Evolutionary conservation across 2,113 vertebrate genomes (phyloP), one percentile per base, ranked within the genome.

Genomic region (Prochilodus magdalenae): DNA sequence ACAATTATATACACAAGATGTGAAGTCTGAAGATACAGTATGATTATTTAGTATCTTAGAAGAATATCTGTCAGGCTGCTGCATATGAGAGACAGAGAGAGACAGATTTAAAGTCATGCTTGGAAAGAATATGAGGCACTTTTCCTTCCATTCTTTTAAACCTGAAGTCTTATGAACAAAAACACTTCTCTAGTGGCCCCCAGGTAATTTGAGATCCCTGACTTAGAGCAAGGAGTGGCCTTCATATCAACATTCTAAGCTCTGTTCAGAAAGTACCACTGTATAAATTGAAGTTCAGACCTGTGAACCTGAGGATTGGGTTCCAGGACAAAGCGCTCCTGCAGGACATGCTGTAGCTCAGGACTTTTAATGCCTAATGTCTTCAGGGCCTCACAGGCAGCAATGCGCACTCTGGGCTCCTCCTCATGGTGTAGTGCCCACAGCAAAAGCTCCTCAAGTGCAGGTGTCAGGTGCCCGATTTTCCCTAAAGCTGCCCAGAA

Each of bases 401-500:
- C 94, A 12, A 93, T 82, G 60, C 92, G 91, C 6, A 95, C 88
- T 0, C 84, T 89, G 73, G 94, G 92, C 33, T 93, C 88, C 0
- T 89, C 49, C 86, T 94, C 93, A 57, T 88, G 88, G 65, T 93
- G 92, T 30, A 95, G 14, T n/a, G 93, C 91, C 93, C 92, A 93
- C 57, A 95, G 89, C 77, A 95, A 80, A 24, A 89, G 79, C 2
- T 92, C 83, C 81, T 84, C 92, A 77, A 95, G 81, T 40, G 79
- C 67, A 16, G 90, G 82, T 16, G 87, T 94, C 73, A 93, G 86
- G 36, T 88, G 84, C 10, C 94, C 92, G 59, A 94, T 94, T 77
- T 88, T 87, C 55, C 92, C 91, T 77, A 94, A 60, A 85, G 94
- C 94, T 95, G 79, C 2, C 75, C 71, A 60, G 57, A 73, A 73